A percentile compares a stretch with the other conserved stretches of the same genome.
Evolutionary conservation across 2,888 invertebrate species (phyloP).

Genomic region (Drosophila pseudotakahashii): DNA sequence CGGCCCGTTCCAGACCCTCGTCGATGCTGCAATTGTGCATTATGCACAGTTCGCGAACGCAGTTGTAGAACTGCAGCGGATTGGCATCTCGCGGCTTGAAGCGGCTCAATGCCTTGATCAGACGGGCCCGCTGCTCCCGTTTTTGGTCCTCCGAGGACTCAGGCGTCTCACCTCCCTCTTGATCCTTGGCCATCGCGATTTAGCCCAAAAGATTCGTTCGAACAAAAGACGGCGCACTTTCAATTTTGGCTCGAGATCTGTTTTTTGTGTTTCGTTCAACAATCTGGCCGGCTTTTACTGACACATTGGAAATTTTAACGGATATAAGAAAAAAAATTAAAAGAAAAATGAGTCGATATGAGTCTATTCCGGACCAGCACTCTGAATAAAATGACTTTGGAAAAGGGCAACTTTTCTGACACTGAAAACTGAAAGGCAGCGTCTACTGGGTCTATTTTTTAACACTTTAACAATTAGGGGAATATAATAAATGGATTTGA

Average conservation of each 20-base stretch:
- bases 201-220: neutral
- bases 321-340: neutral
- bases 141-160: neutral
- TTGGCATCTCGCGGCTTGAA: slow-evolving; percentile 43
- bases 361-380: slow-evolving; percentile 7
- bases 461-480: too few relatives aligned
- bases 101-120: slow-evolving; percentile 21
- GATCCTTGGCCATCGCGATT: slow-evolving; percentile 5
- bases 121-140: slow-evolving; percentile 16
- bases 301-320: slow-evolving; percentile 13
- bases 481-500: too few relatives aligned
- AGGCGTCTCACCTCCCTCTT: neutral
- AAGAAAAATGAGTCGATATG: neutral
- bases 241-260: slow-evolving; percentile 5
- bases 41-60: slow-evolving; percentile 62
- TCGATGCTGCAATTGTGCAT: slow-evolving; percentile 71
- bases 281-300: neutral
- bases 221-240: neutral
- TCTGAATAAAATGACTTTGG: slow-evolving; percentile 13
- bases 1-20: slow-evolving; percentile 57
- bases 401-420: neutral
- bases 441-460: neutral
- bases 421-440: neutral
- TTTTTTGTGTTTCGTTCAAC: slow-evolving; percentile 1
- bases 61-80: slow-evolving; percentile 66